Base-by-base conservation (phyloP, 2,888 invertebrate species). In the Nomada goodeniana region DNA sequence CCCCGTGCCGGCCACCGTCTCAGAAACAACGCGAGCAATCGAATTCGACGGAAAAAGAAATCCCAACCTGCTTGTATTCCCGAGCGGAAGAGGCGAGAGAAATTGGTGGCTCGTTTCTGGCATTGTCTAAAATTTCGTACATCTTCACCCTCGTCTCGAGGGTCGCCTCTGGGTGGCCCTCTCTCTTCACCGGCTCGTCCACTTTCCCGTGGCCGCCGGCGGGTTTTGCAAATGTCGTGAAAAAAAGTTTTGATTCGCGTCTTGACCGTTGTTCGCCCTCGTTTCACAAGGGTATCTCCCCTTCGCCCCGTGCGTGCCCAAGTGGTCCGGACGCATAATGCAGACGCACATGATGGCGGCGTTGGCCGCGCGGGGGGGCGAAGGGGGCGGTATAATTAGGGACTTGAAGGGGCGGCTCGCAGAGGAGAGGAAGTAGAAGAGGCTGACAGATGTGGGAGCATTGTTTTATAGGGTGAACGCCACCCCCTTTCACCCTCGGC, bases 391-490 rank as follows among this genome's bases (percentile, higher is more conserved):
- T 92, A 93, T 93, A 93, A 93, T 93, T 93, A 93, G 93, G 93
- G 91, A 87, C 90, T 91, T 90, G 93, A 92, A 93, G 91, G 93
- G 93, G 91, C 91, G 89, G 90, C 89, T 90, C 88, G 88, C 84
- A 86, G 88, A 90, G 89, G 88, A 89, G 89, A 88, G 89, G 87
- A 91, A 90, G 90, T 91, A 92, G 92, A 93, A 93, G 93, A 93
- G 93, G 91, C 93, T 92, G 93, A 93, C 93, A 93, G 93, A 93
- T 93, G 93, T 93, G 93, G 93, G 93, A 93, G 93, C 93, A 93
- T 93, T 93, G 93, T 93, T 93, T 93, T 93, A 93, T 91, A 91
- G 92, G 92, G 91, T 91, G 90, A 90, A 91, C 90, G 5, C 88
- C 76, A 73, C 76, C 53, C 75, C 67, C 53, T 55, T 26, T 80